Evolutionary conservation across 1,140 invertebrate species (phyloP), one percentile per base, ranked within the genome.

Genomic region (Zaprionus africanus): DNA sequence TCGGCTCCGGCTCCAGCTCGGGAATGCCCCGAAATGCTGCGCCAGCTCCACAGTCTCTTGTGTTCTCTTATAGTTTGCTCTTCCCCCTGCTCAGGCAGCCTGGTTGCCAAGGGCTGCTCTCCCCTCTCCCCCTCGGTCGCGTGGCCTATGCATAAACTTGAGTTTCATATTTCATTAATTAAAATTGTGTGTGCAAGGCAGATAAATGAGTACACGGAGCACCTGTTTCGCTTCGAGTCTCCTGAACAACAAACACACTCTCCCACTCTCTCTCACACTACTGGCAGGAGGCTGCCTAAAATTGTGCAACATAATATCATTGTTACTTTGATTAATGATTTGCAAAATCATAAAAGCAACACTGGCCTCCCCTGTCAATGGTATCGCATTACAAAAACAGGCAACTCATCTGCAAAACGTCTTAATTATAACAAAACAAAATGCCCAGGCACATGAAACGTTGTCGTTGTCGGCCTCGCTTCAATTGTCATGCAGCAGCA

Each of bases 311-410:
- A 81, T 80, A 90, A 88, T 88, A 88, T 88, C 84, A 90, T 88
- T 88, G 84, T 88, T 84, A 76, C 84, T 85, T 88, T 88, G 84
- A 88, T 88, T 88, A 88, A 88, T 88, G 85, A 88, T 88, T 90
- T 88, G 76, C 81, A 76, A 90, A 88, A 90, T 85, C 85, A 85
- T 88, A 85, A 88, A 88, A 79, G 81, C 80, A 43, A 19, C 56
- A 41, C 49, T 38, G 56, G 54, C 17, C 22, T 57, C 17, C 24
- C 41, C n/a, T 15, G 64, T 28, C 73, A 84, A 83, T 75, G 85
- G 84, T 88, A 73, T 87, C 68, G 61, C 53, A 88, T 87, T 87
- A 87, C 84, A 84, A 90, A 76, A 84, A 90, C 78, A 79, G 75
- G 46, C 78, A 79, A 79, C 74, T 76, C 74, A 76, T 76, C 74